Base-by-base conservation (phyloP, 2,797 vertebrate species). In the Sparidentex hasta region DNA sequence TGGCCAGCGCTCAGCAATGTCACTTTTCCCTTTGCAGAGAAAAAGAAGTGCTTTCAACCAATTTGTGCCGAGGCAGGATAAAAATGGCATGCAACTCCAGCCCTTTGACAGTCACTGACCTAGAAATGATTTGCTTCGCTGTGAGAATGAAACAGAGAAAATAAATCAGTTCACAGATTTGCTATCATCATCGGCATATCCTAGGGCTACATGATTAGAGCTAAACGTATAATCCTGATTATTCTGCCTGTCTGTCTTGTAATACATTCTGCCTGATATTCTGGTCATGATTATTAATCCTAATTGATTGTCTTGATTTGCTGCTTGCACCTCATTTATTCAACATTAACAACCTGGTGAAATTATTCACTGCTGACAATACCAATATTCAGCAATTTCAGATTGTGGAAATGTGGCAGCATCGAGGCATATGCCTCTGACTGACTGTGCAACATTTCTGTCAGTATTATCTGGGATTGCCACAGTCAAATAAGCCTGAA, bases 91-190 rank as follows among this genome's bases (percentile, higher is more conserved):
- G 83, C 88, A 61, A 87, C 86, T 90, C 85, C 69, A 68, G 84
- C 90, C 85, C 88, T 93, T 92, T 94, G 89, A 93, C 80, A 84
- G 78, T 61, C 88, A 76, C 84, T 93, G 93, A 93, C 92, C 93
- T 94, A 93, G 90, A 95, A 94, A 93, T 88, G 18, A 93, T 92
- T 81, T 74, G 85, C 88, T 83, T 76, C 48, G 50, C 88, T 86
- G 76, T 51, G 70, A 91, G 76, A 89, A 81, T 21, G 43, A 88
- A 92, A 87, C 62, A 74, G 59, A 73, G 61, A 71, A 87, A 86
- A 86, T 79, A 87, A 80, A 85, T 85, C 81, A 83, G 75, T 72
- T 85, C 76, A 78, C 71, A 85, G 86, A 88, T 93, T 67, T 76
- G 76, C 63, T 50, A 81, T 88, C 74, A 76, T 74, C 67, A 65